Evolutionary conservation across 2,888 invertebrate genomes (phyloP), one percentile per base, ranked within the genome.

Genomic region (Podotricha telesiphe): DNA sequence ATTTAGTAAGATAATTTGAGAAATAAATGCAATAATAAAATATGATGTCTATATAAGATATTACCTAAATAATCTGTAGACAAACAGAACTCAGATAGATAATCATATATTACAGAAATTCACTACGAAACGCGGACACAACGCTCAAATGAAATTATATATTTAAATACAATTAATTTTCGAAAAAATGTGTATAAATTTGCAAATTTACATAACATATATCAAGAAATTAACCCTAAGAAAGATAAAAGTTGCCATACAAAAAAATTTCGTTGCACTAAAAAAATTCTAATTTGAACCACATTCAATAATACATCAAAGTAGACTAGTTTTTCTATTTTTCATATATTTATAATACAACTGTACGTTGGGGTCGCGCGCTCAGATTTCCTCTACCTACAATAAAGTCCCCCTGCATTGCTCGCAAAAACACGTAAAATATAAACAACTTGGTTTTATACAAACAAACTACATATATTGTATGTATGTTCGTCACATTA

Each of bases 311-410:
- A 28, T 17, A 28, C 1, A 28, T n/a, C 28, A 53, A 28, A 53
- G 2, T n/a, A 53, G 28, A 53, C 53, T 53, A 53, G 28, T 28
- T 10, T 47, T 50, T 20, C n/a, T 28, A n/a, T 28, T 28, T 4
- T 28, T 28, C 28, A 28, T 28, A 28, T 6, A 28, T 28, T 53
- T 28, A 7, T 3, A 15, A 56, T 50, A 13, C 19, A 64, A 58
- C 50, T 65, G 58, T 19, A 50, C 68, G 64, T 68, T 68, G 64
- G 48, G 48, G 56, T 56, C 63, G 63, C 68, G 64, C 64, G 63
- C 63, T 64, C 68, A 48, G 56, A 50, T 61, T 50, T 20, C 62
- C 37, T 55, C 55, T 64, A 68, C n/a, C 63, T 68, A 64, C 28
- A 50, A 22, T 22, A 58, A 50, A 58, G 3, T 28, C 8, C 37